Conservation (phyloP, 2,113 vertebrate genomes). For the Macrotus californicus region DNA sequence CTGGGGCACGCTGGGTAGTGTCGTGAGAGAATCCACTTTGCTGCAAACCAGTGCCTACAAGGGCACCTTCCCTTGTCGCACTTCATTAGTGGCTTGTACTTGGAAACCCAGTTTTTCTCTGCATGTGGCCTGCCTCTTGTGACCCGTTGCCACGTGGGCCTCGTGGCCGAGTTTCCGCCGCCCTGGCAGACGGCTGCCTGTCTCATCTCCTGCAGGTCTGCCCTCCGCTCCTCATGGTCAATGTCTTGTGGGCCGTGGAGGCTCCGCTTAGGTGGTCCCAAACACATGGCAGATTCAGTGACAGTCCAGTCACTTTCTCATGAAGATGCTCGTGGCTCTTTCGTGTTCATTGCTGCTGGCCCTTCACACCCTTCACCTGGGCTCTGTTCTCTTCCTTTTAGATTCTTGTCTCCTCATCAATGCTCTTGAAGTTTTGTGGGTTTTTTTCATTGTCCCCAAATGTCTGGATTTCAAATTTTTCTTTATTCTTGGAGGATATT, state of each 20-base stretch:
- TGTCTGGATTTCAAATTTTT: not conserved
- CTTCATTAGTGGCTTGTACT: not conserved
- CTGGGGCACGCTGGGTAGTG: not conserved
- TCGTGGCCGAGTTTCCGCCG: not conserved
- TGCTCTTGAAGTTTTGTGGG: not conserved
- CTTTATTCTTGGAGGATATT: not conserved
- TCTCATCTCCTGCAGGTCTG: not conserved
- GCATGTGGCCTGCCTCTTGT: not conserved
- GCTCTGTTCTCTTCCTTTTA: not conserved
- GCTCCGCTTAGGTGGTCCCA: not conserved
- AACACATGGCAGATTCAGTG: not conserved
- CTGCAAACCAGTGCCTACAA: not conserved
- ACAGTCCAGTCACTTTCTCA: not conserved
- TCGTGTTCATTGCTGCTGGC: not conserved
- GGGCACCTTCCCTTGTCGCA: not conserved
- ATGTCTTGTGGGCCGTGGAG: accelerated
- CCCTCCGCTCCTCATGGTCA: not conserved
- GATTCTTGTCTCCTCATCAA: not conserved
- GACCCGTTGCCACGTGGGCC: accelerated
- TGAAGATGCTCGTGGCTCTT: not conserved
- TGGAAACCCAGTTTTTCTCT: not conserved
- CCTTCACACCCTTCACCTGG: not conserved
- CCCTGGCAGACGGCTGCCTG: not conserved
- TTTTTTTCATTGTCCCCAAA: not conserved
- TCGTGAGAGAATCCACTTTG: not conserved